Conservation (phyloP, 1,140 invertebrate species). For the Apis mellifera region Amel_HAv3.1 CM009938.2:11582001-11582500, state of each 20-base stretch:
- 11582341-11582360: too few species aligned
- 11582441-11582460: constrained; percentile 28
- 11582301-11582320: too few species aligned
- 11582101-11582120: background rate
- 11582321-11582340: too few species aligned
- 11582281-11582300: too few species aligned
- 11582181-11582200: too few species aligned
- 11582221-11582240: background rate
- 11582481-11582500: constrained; percentile 37
- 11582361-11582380: too few species aligned
- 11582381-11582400: too few species aligned
- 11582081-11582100: constrained; percentile 58
- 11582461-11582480: constrained; percentile 26
- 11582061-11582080: constrained; percentile 29
- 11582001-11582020: constrained; percentile 65
- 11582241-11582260: too few species aligned
- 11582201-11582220: background rate
- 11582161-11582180: background rate
- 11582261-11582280: too few species aligned
- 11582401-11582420: background rate
- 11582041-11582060: constrained; percentile 26
- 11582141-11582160: constrained; percentile 55
- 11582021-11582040: constrained; percentile 65
- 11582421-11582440: constrained; percentile 9
- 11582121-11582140: constrained; percentile 66